Conservation (phyloP, 1,140 invertebrate genomes). For the Diorhabda elongata region DNA sequence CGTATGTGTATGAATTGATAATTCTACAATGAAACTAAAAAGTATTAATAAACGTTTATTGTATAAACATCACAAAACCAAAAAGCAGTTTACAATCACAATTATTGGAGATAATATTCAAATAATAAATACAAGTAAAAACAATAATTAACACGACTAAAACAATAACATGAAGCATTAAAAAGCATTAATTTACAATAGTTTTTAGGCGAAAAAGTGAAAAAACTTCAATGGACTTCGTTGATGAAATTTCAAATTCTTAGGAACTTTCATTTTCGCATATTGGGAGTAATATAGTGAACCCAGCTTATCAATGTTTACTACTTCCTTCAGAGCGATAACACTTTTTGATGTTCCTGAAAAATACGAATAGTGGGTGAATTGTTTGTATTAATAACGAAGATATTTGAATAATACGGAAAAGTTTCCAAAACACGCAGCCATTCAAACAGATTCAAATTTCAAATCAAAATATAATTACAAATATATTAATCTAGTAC, state of each 20-base stretch:
- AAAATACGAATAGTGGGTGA: slow-evolving; percentile 13
- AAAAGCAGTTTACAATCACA: slow-evolving; percentile 42
- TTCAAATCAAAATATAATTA: no score
- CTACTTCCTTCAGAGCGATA: slow-evolving; percentile 27
- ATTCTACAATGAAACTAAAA: neutral
- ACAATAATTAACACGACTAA: slow-evolving; percentile 6
- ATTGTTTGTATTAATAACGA: no score
- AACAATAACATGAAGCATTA: slow-evolving; percentile 10
- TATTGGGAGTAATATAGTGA: neutral
- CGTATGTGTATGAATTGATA: neutral
- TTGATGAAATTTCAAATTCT: slow-evolving; percentile 1
- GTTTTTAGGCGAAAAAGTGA: neutral
- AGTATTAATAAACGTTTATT: slow-evolving; percentile 27
- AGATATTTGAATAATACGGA: no score
- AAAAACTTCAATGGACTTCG: neutral
- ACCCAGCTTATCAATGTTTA: slow-evolving; percentile 17
- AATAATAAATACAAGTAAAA: slow-evolving; percentile 31
- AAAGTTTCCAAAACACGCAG: no score
- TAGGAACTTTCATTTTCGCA: slow-evolving; percentile 34
- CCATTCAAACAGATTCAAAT: no score
- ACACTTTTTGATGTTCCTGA: slow-evolving; percentile 41
- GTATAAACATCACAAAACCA: slow-evolving; percentile 41
- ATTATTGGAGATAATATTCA: slow-evolving; percentile 36
- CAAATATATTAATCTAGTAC: no score
- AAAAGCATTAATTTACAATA: slow-evolving; percentile 26